Percentiles rank a stretch among this genome's conserved stretches.
These are phyloP conservation scores for Selene dorsalis DNA, from an alignment of 2,797 vertebrate species.

Conservation along the genomic window DNA sequence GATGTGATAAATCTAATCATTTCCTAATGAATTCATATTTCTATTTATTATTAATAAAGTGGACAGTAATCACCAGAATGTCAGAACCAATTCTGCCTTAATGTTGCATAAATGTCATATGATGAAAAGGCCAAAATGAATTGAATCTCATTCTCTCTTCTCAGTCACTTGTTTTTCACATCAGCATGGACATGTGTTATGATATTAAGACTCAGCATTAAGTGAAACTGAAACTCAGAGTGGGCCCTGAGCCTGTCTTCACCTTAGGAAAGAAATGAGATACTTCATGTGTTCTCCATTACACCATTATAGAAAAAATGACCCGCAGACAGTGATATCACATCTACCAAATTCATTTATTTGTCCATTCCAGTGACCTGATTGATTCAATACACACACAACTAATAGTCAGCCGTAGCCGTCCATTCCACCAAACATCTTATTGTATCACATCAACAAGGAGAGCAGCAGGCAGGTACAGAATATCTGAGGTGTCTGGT, in stretches of 20 bases:
- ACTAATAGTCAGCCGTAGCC: conserved; percentile 36
- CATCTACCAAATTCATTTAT: conserved; percentile 63
- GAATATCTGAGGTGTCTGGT: conserved; percentile 44
- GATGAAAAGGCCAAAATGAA: not conserved
- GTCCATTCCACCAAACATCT: conserved; percentile 34
- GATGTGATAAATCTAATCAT: not conserved
- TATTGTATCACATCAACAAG: conserved; percentile 53
- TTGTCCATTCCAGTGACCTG: conserved; percentile 44
- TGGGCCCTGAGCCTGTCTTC: not conserved
- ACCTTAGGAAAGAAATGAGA: conserved; percentile 4
- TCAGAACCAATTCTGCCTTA: not conserved
- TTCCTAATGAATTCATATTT: not conserved
- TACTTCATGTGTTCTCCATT: not conserved
- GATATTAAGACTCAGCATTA: not conserved
- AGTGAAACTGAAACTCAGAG: not conserved
- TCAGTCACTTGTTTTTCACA: not conserved
- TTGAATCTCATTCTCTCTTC: not conserved
- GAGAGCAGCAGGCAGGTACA: conserved; percentile 65
- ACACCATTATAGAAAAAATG: not conserved
- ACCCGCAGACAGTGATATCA: conserved; percentile 18
- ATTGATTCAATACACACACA: conserved; percentile 49
- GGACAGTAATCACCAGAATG: not conserved
- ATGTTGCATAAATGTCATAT: not conserved
- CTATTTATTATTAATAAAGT: not conserved
- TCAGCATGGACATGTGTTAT: not conserved